phyloP scores from a whole-genome alignment of 2,888 invertebrate species.

The Euproctis similis region DNA sequence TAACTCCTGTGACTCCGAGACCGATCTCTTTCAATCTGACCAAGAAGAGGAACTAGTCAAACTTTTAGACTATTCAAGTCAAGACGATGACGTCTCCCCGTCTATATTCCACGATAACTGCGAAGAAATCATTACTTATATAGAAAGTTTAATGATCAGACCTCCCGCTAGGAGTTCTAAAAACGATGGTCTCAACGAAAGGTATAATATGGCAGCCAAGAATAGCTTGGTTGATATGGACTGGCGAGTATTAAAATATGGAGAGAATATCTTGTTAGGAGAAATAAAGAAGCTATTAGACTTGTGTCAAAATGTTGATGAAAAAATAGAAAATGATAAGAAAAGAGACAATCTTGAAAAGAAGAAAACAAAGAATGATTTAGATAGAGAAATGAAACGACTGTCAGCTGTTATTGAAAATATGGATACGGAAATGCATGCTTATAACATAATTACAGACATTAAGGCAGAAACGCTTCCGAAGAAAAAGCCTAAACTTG shows the following conservation, averaged over 20 bases:
- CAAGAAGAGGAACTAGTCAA: slow-evolving; percentile 86
- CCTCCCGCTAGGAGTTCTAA: slow-evolving; percentile 31
- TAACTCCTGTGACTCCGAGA: slow-evolving; percentile 79
- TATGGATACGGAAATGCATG: slow-evolving; percentile 46
- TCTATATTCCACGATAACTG: slow-evolving; percentile 64
- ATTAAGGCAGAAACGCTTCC: slow-evolving; percentile 22
- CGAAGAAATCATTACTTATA: slow-evolving; percentile 58
- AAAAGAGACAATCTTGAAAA: slow-evolving; percentile 40
- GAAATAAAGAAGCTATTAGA: slow-evolving; percentile 62
- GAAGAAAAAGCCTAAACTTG: slow-evolving; percentile 30
- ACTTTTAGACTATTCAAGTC: slow-evolving; percentile 81
- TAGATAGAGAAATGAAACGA: slow-evolving; percentile 65
- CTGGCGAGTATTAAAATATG: slow-evolving; percentile 67
- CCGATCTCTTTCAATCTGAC: slow-evolving; percentile 85
- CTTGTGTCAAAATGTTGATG: slow-evolving; percentile 39
- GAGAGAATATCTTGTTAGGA: slow-evolving; percentile 64
- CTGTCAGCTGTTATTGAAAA: slow-evolving; percentile 62
- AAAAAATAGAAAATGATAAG: slow-evolving; percentile 41
- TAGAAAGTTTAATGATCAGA: slow-evolving; percentile 48
- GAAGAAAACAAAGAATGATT: slow-evolving; percentile 46
- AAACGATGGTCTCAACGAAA: slow-evolving; percentile 50
- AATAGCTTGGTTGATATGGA: slow-evolving; percentile 66
- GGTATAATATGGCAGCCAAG: slow-evolving; percentile 55
- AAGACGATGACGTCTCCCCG: slow-evolving; percentile 75
- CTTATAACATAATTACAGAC: slow-evolving; percentile 30